Evolutionary conservation across 2,113 vertebrate species (phyloP), one percentile per base, ranked within the genome.

Genomic region (Callopanchax toddi): DNA sequence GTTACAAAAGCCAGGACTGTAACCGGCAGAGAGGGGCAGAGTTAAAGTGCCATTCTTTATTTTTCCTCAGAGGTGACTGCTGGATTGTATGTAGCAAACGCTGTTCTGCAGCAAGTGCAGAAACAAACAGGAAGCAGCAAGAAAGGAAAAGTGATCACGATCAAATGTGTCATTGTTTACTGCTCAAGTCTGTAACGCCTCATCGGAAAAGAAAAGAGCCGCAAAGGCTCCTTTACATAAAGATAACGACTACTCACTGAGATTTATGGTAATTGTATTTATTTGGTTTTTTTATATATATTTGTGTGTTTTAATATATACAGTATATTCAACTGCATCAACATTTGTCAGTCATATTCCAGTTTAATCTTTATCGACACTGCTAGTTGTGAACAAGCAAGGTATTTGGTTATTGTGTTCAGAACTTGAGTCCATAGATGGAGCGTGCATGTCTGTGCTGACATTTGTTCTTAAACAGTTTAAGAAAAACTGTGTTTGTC

Each of bases 1-100:
- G 86, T 86, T 85, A 79, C 67, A 87, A 85, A 80, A 78, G 71
- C 68, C 77, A 63, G 42, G 51, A 80, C 76, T 79, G 74, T 76
- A 82, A 79, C 61, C 69, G 54, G 71, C 64, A 74, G 39, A 61
- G 73, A 57, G 71, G 69, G 72, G 53, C 67, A 50, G 36, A 78
- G 51, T 64, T 55, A 74, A 52, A 86, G 74, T 76, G 58, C 55
- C 68, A 57, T 73, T 71, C 46, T 74, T 73, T 74, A 48, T 59
- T 74, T 75, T 52, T 80, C 49, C 51, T 80, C 37, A 37, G 58
- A 79, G 60, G 52, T 60, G 58, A 76, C 61, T 64, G 49, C 44
- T 74, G 54, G 63, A 81, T 71, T 81, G 70, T 62, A 65, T 94
- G 94, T 95, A 95, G 95, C 93, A 94, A 94, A 94, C 93, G 90